Evolutionary conservation across 2,888 invertebrate species (phyloP), one percentile per base, ranked within the genome.

Genomic region (Liodrosophila aerea): DNA sequence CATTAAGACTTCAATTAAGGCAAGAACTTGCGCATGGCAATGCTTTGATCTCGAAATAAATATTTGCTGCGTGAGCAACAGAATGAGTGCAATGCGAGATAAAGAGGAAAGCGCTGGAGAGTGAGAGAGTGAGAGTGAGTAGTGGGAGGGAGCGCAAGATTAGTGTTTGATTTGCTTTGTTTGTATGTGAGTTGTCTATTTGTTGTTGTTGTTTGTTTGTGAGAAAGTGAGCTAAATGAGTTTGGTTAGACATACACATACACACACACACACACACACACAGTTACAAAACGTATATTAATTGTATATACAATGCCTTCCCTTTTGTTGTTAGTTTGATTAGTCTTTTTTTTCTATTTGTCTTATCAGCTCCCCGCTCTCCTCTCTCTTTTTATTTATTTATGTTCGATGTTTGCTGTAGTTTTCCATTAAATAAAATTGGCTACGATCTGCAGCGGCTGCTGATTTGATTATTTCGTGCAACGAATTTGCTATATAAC

Each of bases 151-250:
- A 34, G 33, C 30, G 34, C 1, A 11, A 34, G 49, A 51, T 57
- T 34, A 44, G 30, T 52, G 49, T 13, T 36, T 51, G 40, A 27
- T 31, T 72, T 31, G 7, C 46, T 72, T 63, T 45, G 59, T 58
- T 65, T 57, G 69, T 34, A 15, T 61, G 57, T 46, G 34, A 50
- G 53, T 63, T 72, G 56, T 22, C 22, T 22, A 22, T 54, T 53
- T 73, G 45, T 62, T 69, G 43, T 80, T 73, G 65, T 57, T 47
- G 54, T 70, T 73, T 81, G 82, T 73, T 84, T 81, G 75, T 73
- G 85, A 76, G 76, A 76, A 76, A 76, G 76, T 84, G 74, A 76
- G 58, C 60, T 60, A 45, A 76, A 82, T 82, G 76, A 59, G 43
- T 73, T 68, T 68, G 73, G 52, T 52, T 52, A 67, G 27, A 39